These are phyloP conservation scores for Lacerta viridis DNA, from an alignment of 2,797 vertebrate genomes.

Conservation along the genomic window DNA sequence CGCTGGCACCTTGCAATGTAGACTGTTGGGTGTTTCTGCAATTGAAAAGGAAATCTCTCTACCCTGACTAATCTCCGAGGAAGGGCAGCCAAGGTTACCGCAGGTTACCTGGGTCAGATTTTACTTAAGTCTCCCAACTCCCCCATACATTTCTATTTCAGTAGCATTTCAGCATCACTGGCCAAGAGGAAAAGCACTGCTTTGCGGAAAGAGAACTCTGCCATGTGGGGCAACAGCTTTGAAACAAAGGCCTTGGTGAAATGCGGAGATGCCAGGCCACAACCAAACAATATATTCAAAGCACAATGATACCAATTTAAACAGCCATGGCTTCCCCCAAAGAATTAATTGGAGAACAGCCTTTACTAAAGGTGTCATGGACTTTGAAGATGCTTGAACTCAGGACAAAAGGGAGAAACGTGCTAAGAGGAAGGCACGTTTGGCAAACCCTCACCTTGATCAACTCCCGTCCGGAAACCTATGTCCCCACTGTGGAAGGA, in stretches of 20 bases:
- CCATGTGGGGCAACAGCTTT: not conserved
- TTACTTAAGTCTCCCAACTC: not conserved
- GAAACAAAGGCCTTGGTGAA: not conserved
- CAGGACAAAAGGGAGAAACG: too few species aligned
- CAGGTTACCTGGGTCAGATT: not conserved
- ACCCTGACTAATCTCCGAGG: not conserved
- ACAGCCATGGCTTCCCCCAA: too few species aligned
- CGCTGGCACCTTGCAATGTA: not conserved
- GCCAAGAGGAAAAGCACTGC: not conserved
- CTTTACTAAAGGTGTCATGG: too few species aligned
- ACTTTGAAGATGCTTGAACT: too few species aligned
- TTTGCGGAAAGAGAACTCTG: not conserved
- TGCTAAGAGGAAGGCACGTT: too few species aligned
- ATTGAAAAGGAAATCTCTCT: not conserved
- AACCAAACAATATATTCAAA: too few species aligned
- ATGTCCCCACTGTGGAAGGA: too few species aligned
- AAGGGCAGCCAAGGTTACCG: slow-evolving; percentile 6
- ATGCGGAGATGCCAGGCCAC: too few species aligned
- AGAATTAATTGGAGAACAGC: too few species aligned
- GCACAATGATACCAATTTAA: too few species aligned
- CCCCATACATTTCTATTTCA: slow-evolving; percentile 16
- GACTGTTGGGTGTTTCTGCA: not conserved
- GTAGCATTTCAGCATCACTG: slow-evolving; percentile 13
- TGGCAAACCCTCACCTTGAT: too few species aligned
- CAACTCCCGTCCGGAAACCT: too few species aligned